phyloP scores from a whole-genome alignment of 2,888 invertebrate species.

The Apantesis nais region DNA sequence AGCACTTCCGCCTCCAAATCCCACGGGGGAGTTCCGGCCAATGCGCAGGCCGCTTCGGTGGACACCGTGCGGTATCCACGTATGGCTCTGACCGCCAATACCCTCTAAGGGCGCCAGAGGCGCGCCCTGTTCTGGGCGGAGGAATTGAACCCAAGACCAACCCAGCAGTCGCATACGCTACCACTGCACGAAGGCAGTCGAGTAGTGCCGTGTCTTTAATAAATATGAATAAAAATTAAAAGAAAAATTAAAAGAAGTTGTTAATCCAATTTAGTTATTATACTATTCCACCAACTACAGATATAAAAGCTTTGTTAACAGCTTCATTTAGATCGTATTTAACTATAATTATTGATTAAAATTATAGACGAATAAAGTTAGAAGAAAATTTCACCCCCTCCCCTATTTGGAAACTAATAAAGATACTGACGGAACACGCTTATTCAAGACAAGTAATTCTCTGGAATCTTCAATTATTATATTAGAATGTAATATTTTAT shows the following conservation, averaged over 20 bases:
- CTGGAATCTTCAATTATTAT: not conserved
- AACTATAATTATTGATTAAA: no score
- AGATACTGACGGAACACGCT: not conserved
- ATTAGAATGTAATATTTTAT: not conserved
- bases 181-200: no score
- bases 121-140: no score
- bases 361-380: not conserved
- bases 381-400: not conserved
- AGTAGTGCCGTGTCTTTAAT: not conserved
- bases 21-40: no score
- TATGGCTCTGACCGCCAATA: no score
- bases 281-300: not conserved
- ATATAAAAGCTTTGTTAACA: not conserved
- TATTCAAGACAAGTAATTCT: not conserved
- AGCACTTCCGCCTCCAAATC: no score
- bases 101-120: no score
- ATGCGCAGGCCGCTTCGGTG: no score
- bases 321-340: not conserved
- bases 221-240: not conserved
- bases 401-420: not conserved
- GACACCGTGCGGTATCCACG: no score
- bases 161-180: no score
- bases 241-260: no score
- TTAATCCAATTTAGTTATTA: not conserved
- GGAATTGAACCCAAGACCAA: no score